These are phyloP conservation scores for Petaurus breviceps DNA, from an alignment of 2,113 vertebrate species.

Conservation along the genomic window DNA sequence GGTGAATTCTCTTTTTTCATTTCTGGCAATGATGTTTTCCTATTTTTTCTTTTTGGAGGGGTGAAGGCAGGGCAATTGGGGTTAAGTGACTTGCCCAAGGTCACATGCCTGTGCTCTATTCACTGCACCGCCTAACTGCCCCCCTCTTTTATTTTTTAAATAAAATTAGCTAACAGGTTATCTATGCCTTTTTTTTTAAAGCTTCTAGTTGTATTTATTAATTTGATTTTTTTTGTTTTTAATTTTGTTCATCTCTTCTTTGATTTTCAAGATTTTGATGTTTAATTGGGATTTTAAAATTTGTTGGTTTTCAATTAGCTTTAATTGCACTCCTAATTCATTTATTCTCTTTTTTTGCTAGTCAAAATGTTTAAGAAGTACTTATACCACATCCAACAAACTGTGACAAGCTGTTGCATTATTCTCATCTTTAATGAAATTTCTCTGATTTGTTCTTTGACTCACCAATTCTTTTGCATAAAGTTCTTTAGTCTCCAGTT, in stretches of 20 bases:
- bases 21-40: not conserved
- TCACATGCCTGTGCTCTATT: no score
- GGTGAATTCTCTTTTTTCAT: not conserved
- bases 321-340: not conserved
- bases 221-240: not conserved
- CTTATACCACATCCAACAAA: not conserved
- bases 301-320: not conserved
- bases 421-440: not conserved
- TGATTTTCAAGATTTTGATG: not conserved
- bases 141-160: not conserved
- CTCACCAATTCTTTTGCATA: not conserved
- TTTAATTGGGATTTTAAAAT: not conserved
- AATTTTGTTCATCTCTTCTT: not conserved
- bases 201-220: not conserved
- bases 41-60: no score
- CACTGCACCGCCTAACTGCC: no score
- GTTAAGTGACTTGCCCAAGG: no score
- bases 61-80: no score
- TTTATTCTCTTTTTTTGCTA: not conserved
- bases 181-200: not conserved
- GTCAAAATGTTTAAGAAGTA: not conserved
- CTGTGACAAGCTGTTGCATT: not conserved
- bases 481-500: not conserved
- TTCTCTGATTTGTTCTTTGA: not conserved
- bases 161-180: not conserved